Evolutionary conservation across 2,113 vertebrate genomes (phyloP).

Genomic region (Esox niger): DNA sequence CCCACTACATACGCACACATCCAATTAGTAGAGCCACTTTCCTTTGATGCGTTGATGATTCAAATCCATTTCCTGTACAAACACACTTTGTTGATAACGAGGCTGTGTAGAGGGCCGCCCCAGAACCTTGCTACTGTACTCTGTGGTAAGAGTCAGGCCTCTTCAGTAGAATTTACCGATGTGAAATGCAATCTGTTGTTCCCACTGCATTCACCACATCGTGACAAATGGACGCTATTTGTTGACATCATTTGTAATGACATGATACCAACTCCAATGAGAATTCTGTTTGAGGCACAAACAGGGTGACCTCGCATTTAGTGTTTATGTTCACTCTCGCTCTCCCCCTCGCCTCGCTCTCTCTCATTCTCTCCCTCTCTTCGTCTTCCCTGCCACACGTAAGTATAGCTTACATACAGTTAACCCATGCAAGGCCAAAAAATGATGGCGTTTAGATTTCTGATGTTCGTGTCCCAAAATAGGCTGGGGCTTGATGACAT

Average conservation of each 20-base stretch:
- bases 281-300: slow-evolving; percentile 54
- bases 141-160: not conserved
- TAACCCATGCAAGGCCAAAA: too few species aligned
- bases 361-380: too few species aligned
- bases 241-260: slow-evolving; percentile 59
- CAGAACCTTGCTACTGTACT: not conserved
- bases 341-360: not conserved
- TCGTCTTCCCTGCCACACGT: too few species aligned
- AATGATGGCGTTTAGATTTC: too few species aligned
- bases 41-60: slow-evolving; percentile 18
- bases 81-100: slow-evolving; percentile 21
- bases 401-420: too few species aligned
- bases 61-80: slow-evolving; percentile 40
- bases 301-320: slow-evolving; percentile 27
- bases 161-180: not conserved
- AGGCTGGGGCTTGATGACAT: too few species aligned
- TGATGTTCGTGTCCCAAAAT: too few species aligned
- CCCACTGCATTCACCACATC: not conserved
- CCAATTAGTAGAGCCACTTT: slow-evolving; percentile 35
- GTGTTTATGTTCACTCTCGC: slow-evolving; percentile 25
- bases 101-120: not conserved
- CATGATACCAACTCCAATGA: slow-evolving; percentile 59
- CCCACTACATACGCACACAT: too few species aligned
- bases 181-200: not conserved
- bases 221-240: not conserved